phyloP scores from a whole-genome alignment of 2,797 vertebrate species.

The Bradypus variegatus region DNA sequence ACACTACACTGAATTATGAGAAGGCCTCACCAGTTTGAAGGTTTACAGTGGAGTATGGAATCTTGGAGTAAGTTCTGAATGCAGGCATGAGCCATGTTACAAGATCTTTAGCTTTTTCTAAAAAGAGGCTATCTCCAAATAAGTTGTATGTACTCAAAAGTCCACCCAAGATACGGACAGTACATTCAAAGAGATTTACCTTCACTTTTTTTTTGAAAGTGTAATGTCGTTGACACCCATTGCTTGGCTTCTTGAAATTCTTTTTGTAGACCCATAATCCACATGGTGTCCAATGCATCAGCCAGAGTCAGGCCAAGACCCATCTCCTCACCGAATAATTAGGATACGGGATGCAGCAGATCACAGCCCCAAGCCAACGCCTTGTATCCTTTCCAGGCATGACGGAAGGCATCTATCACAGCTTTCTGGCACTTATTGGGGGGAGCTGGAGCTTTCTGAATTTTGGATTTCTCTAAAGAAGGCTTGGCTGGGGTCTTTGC shows the following conservation, averaged over 20 bases:
- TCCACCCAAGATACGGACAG: slow-evolving; percentile 83
- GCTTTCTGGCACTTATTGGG: slow-evolving; percentile 68
- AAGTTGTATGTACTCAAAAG: slow-evolving; percentile 86
- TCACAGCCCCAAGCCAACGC: slow-evolving; percentile 86
- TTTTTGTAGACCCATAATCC: slow-evolving; percentile 84
- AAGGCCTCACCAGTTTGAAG: slow-evolving; percentile 84
- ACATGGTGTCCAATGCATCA: slow-evolving; percentile 88
- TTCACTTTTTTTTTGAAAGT: slow-evolving; percentile 84
- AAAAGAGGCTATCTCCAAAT: slow-evolving; percentile 79
- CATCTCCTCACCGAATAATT: slow-evolving; percentile 85
- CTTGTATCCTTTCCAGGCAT: slow-evolving; percentile 85
- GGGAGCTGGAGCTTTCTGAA: slow-evolving; percentile 43
- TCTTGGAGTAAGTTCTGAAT: slow-evolving; percentile 87
- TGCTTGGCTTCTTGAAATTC: slow-evolving; percentile 82
- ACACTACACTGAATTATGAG: slow-evolving; percentile 83
- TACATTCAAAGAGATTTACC: slow-evolving; percentile 88
- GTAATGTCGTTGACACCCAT: slow-evolving; percentile 80
- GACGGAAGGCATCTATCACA: slow-evolving; percentile 81
- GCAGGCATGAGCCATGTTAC: slow-evolving; percentile 86
- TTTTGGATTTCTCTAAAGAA: neutral
- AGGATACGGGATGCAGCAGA: slow-evolving; percentile 85
- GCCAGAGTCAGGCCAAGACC: slow-evolving; percentile 85
- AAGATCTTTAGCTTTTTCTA: slow-evolving; percentile 87
- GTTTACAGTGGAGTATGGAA: slow-evolving; percentile 86
- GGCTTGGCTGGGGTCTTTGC: neutral